Base-by-base conservation (phyloP, 2,113 vertebrate genomes). In the Seriola quinqueradiata region DNA sequence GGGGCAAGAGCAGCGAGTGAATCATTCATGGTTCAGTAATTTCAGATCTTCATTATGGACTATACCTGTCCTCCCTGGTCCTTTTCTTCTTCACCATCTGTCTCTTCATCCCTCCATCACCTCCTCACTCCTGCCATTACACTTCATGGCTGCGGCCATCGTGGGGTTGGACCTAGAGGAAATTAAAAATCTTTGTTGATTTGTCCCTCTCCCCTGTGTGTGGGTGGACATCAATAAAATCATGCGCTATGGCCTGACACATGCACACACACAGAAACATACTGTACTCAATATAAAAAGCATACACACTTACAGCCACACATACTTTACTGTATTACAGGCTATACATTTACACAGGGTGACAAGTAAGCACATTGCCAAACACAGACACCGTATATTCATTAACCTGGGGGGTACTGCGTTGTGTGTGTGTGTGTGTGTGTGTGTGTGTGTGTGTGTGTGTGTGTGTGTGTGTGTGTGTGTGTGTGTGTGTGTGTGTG, bases 161-260 rank as follows among this genome's bases (percentile, higher is more conserved):
- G 1, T n/a, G 44, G 28, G 50, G 77, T 58, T 69, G 70, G 66
- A 86, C 78, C 70, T 85, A 21, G 79, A 89, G 90, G 91, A 94
- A 92, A 92, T 94, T 83, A 91, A 92, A 89, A 89, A 76, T 87
- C 82, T 81, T 87, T 90, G 80, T 87, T 86, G 70, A 72, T 68
- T 76, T 69, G 67, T 85, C 3, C 40, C 32, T 68, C 46, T 80
- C 68, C 72, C 44, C 46, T 79, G 77, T 80, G 65, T 70, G 67
- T 73, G 55, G 60, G 25, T 4, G 64, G 69, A 70, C 73, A 63
- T 88, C 87, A 87, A 90, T 87, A 90, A 85, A 81, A 69, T 78
- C 60, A 28, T 65, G 48, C 58, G 61, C 85, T 78, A 84, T 71
- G 40, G 42, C 38, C 73, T 85, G n/a, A 54, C 59, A 83, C 79